Evolutionary conservation across 2,113 vertebrate genomes (phyloP).

Genomic region (Aegotheles bennettii): DNA sequence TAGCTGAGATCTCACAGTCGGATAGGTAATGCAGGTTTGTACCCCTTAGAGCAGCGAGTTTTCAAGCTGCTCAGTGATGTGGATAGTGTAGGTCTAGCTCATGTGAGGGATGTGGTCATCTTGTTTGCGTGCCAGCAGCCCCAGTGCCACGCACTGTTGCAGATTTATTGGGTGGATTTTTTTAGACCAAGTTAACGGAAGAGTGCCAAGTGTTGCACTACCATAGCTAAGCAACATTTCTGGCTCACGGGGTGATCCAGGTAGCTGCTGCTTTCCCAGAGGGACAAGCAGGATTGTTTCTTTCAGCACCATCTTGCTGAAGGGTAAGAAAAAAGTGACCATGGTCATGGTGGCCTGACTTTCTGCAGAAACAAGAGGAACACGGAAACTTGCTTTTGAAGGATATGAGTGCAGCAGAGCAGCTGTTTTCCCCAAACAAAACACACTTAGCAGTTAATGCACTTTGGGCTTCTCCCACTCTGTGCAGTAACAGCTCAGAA

Average conservation of each 20-base stretch:
- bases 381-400: neutral
- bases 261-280: neutral
- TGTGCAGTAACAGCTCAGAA: neutral
- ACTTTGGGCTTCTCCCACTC: neutral
- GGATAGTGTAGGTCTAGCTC: neutral
- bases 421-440: neutral
- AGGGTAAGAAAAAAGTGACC: neutral
- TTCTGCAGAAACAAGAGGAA: neutral
- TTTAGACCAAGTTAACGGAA: neutral
- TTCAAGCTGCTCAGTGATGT: rapidly evolving
- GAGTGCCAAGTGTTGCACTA: neutral
- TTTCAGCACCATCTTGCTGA: neutral
- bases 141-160: neutral
- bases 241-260: rapidly evolving
- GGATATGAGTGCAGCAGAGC: neutral
- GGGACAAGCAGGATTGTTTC: neutral
- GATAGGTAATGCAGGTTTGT: neutral
- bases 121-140: neutral
- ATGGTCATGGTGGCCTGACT: neutral
- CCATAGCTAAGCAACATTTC: neutral
- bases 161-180: neutral
- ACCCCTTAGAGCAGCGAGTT: neutral
- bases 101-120: neutral
- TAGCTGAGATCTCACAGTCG: neutral
- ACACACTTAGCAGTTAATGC: neutral